A percentile compares a stretch with the other conserved stretches of the same genome.
Evolutionary conservation across 64 coral and sea anemone genomes (phyloP).

Genomic region (Montipora sp.): DNA sequence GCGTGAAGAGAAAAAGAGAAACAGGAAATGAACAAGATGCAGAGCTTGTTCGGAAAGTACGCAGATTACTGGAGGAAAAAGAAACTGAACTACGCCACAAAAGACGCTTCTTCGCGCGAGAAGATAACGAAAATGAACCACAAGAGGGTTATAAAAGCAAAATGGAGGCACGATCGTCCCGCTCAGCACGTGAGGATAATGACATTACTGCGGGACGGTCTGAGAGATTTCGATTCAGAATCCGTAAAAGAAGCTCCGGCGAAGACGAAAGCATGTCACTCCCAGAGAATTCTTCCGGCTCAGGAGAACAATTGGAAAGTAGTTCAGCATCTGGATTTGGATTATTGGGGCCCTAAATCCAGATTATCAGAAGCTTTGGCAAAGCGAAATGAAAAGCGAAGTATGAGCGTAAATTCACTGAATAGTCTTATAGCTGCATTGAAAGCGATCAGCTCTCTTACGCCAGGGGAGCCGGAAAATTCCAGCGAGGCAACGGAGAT

Average conservation of each 20-base stretch:
- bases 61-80: background rate
- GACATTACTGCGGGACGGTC: conserved; percentile 73
- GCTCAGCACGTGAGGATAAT: conserved; percentile 80
- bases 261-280: background rate
- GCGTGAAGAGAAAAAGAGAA: conserved; percentile 71
- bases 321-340: conserved; percentile 63
- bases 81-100: conserved; percentile 41
- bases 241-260: conserved; percentile 29
- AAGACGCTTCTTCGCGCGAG: conserved; percentile 42
- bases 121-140: background rate
- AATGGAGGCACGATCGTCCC: conserved; percentile 82
- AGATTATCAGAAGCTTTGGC: background rate
- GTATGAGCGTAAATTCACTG: conserved; percentile 46
- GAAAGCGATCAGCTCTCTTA: conserved; percentile 53
- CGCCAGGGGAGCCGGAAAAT: conserved; percentile 15
- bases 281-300: conserved; percentile 3
- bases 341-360: conserved; percentile 39
- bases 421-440: conserved; percentile 75
- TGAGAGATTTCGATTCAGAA: conserved; percentile 65
- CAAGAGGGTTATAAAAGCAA: conserved; percentile 46
- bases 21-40: background rate
- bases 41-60: conserved; percentile 1
- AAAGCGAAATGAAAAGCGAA: conserved; percentile 54
- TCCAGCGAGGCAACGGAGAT: background rate
- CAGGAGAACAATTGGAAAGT: background rate